Percentiles rank a stretch among this genome's conserved stretches.
Conservation (phyloP, 2,797 vertebrate species). For the Acrossocheilus fasciatus region DNA sequence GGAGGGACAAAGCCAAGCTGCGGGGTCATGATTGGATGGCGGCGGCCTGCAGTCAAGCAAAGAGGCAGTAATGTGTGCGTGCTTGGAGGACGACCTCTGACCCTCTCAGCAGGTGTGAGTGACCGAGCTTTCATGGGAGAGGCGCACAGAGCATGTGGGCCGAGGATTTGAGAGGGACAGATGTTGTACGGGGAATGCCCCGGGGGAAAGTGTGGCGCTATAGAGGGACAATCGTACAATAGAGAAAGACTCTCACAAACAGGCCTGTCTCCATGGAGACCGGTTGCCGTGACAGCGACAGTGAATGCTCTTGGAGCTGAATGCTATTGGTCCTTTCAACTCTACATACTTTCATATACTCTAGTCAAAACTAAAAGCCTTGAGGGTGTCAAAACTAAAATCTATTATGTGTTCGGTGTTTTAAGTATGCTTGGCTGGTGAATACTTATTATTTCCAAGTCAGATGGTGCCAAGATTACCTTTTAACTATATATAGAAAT, state of each 20-base stretch:
- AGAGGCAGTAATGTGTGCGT: constrained; percentile 54
- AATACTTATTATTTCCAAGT: not conserved
- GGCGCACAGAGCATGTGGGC: constrained; percentile 47
- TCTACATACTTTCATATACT: constrained; percentile 15
- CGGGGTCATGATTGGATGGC: constrained; percentile 40
- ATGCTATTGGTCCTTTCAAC: constrained; percentile 1
- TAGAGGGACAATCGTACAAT: constrained; percentile 66
- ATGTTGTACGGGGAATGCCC: constrained; percentile 77
- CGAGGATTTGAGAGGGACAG: constrained; percentile 66
- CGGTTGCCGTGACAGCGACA: constrained; percentile 61
- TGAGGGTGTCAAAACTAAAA: constrained; percentile 23
- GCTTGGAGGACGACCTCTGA: constrained; percentile 69
- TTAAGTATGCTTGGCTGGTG: constrained; percentile 5
- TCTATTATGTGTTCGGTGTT: constrained; percentile 21
- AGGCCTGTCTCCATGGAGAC: constrained; percentile 71
- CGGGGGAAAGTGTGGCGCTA: constrained; percentile 73
- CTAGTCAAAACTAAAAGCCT: not conserved
- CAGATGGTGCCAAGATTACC: not conserved
- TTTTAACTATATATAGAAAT: no score
- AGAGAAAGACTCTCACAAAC: constrained; percentile 66
- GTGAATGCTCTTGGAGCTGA: constrained; percentile 54
- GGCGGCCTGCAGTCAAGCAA: constrained; percentile 52
- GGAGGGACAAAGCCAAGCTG: constrained; percentile 52
- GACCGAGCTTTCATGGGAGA: constrained; percentile 68
- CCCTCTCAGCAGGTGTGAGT: constrained; percentile 77